Percentiles rank a stretch among this genome's conserved stretches.
Evolutionary conservation across 35 echinoderm and acorn worm species (phyloP).

Genomic region (Amphiura filiformis): DNA sequence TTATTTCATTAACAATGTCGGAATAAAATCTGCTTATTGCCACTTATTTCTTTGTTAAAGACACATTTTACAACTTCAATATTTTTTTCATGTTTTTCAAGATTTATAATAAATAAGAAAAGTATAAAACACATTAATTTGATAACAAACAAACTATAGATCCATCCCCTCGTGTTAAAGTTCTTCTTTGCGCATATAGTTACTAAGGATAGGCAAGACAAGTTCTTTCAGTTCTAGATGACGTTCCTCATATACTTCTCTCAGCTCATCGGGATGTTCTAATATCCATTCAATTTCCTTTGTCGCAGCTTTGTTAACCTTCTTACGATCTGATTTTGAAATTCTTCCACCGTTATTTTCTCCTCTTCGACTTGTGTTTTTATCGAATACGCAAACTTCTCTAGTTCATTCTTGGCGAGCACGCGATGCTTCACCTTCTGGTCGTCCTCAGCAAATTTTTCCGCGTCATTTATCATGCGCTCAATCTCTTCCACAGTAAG

Average conservation of each 20-base stretch:
- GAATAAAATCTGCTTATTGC: too few species aligned
- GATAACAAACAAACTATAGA: too few species aligned
- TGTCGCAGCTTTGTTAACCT: neutral
- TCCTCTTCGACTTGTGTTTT: conserved; percentile 65
- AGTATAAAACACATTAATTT: too few species aligned
- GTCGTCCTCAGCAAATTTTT: conserved; percentile 72
- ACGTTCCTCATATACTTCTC: neutral
- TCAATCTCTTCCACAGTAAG: conserved; percentile 68
- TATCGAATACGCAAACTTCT: conserved; percentile 62
- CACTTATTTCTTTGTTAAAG: too few species aligned
- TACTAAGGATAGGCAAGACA: neutral
- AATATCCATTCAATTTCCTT: neutral
- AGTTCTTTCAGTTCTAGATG: neutral
- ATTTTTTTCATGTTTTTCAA: too few species aligned
- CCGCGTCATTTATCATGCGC: conserved; percentile 59
- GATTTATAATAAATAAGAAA: too few species aligned
- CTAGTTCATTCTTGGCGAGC: conserved; percentile 61
- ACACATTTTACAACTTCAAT: too few species aligned
- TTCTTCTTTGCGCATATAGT: neutral
- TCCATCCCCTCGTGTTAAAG: too few species aligned
- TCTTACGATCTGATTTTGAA: neutral
- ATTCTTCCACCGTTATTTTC: conserved; percentile 52
- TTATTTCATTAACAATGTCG: too few species aligned
- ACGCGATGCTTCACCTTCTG: conserved; percentile 58
- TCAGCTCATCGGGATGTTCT: neutral